phyloP scores from a whole-genome alignment of 2,113 vertebrate genomes.

The Varanus komodoensis region DNA sequence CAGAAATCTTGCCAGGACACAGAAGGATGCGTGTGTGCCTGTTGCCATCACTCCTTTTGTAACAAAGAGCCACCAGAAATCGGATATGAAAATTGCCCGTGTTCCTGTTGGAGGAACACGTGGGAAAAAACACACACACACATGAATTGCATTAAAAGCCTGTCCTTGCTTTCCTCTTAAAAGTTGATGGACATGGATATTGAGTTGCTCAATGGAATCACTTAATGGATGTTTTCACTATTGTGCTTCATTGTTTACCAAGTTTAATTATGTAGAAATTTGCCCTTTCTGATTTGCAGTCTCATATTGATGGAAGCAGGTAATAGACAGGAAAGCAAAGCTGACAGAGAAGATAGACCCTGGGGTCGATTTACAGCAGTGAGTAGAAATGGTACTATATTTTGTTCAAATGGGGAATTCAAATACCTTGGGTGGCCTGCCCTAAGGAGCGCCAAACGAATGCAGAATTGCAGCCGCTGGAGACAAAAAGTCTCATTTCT shows the following conservation, averaged over 20 bases:
- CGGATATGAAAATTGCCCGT: not conserved
- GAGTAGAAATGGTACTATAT: not conserved
- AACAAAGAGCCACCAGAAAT: not conserved
- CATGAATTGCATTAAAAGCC: not conserved
- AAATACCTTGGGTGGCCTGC: conserved; percentile 25
- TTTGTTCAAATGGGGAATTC: not conserved
- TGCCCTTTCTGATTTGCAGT: conserved; percentile 43
- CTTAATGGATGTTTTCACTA: not conserved
- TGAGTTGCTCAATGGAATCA: not conserved
- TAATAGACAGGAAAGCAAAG: conserved; percentile 44
- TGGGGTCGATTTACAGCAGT: not conserved
- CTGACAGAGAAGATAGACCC: not conserved
- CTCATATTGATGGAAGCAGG: conserved; percentile 54
- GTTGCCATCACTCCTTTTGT: not conserved
- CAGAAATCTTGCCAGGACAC: not conserved
- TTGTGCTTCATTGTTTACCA: conserved; percentile 30
- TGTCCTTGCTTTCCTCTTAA: not conserved
- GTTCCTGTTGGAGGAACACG: not conserved
- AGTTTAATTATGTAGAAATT: conserved; percentile 57
- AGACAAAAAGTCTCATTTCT: not conserved
- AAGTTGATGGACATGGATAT: conserved; percentile 24
- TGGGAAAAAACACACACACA: not conserved
- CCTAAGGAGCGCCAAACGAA: not conserved
- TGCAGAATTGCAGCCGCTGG: not conserved
- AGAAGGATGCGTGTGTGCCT: not conserved